Base-by-base conservation (phyloP, 2,113 vertebrate genomes). In the Benitochromis conjunctus region DNA sequence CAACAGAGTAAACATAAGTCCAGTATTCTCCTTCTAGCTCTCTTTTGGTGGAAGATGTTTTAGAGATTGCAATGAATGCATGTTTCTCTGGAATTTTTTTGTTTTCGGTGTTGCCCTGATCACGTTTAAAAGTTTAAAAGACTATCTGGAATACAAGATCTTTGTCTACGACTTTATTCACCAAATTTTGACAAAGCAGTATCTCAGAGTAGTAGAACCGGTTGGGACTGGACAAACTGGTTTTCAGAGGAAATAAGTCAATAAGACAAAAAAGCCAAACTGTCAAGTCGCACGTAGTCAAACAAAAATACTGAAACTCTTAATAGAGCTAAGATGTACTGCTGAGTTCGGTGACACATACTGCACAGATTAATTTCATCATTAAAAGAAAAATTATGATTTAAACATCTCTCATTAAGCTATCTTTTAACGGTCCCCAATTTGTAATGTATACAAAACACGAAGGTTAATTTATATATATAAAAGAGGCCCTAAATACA, bases 231-330 rank as follows among this genome's bases (percentile, higher is more conserved):
- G 43, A 19, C 24, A 74, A 74, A 48, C 5, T 48, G 69, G 24
- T 74, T 74, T 74, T 76, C 24, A 51, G 24, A 51, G 41, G 66
- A 48, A 48, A 29, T 18, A 48, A 19, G n/a, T 48, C 10, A n/a
- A n/a, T n/a, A 9, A 7, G 13, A 18, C 13, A 48, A 9, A 48
- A 29, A 74, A 74, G 29, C 24, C 9, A 74, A 74, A 74, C 41
- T 29, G 69, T 76, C 46, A 76, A 53, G 71, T 51, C 0, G 10
- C 46, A 76, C 4, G 0, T 51, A 53, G 69, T 31, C 51, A 76
- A 51, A 51, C 43, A 19, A 76, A 76, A 76, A 76, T n/a, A 76
- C 69, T 31, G 46, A 76, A 76, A 51, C 24, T 74, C 69, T 51
- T 31, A 51, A 31, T 18, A 76, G 71, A 53, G 18, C 71, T n/a